These are phyloP conservation scores for Cirrhinus mrigala DNA, from an alignment of 2,797 vertebrate species.

Conservation along the genomic window DNA sequence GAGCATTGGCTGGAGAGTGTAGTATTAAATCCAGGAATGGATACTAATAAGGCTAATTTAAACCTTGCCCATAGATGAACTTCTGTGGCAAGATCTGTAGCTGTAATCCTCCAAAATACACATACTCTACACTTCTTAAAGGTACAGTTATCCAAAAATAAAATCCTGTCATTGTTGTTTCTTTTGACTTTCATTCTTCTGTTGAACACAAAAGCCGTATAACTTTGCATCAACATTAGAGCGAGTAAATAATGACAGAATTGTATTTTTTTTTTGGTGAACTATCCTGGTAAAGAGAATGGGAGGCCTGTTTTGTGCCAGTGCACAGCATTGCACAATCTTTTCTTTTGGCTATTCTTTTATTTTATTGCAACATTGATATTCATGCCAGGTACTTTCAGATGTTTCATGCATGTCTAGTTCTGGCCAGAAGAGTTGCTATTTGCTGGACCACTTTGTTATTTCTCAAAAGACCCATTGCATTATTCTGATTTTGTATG, in stretches of 20 bases:
- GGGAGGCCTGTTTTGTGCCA: not conserved
- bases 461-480: not conserved
- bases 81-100: not conserved
- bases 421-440: not conserved
- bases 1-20: not conserved
- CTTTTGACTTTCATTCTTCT: not conserved
- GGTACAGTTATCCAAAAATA: not conserved
- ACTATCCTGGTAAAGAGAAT: not conserved
- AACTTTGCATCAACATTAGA: not conserved
- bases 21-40: conserved; percentile 30
- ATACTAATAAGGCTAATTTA: conserved; percentile 33
- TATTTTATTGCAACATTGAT: conserved; percentile 48
- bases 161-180: not conserved
- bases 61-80: conserved; percentile 32
- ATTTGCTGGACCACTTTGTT: not conserved
- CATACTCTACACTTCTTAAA: conserved; percentile 11
- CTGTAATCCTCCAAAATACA: not conserved
- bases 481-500: not conserved
- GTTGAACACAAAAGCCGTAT: not conserved
- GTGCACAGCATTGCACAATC: conserved; percentile 23
- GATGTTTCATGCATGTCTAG: conserved; percentile 24
- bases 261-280: too few species aligned
- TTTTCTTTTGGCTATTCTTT: conserved; percentile 47
- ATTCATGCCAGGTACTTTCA: conserved; percentile 61
- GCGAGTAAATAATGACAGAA: not conserved